Evolutionary conservation across 2,888 invertebrate genomes (phyloP), one percentile per base, ranked within the genome.

Genomic region (Polyommatus icarus): DNA sequence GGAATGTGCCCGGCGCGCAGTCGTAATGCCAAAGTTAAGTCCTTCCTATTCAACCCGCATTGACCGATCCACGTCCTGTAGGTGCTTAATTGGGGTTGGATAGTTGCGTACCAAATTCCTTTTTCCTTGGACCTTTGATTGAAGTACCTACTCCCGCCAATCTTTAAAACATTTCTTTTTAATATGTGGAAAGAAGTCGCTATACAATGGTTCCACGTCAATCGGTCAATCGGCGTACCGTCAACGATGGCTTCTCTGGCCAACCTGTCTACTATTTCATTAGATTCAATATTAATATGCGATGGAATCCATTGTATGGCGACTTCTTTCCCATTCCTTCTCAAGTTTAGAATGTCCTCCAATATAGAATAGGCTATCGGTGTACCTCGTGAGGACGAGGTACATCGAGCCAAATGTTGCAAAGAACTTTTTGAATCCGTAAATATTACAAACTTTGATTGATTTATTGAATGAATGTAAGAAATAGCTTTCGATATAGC

Each of bases 281-380:
- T 54, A 54, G 54, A 18, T 5, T 54, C 54, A 4, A 75, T 75
- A 50, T 75, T 75, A 15, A 75, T 50, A 12, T 75, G 75, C 50
- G 54, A 75, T 54, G 75, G 75, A 54, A 75, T 75, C 75, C 75
- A 75, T 29, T 75, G 75, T 7, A 75, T 8, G n/a, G 54, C 24
- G n/a, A 75, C 18, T 40, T 75, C 75, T 75, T 32, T 71, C 29
- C 24, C 24, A 29, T 75, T 54, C 3, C 29, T 50, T 24, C 46
- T 75, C 18, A 75, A 50, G 29, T 75, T 75, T 54, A 75, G 50
- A 54, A 75, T 75, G 12, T 50, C 46, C 6, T 75, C 54, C 75
- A 75, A 50, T 75, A 75, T 75, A 50, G 54, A 50, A 54, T 75
- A 75, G 75, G 75, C 75, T 75, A 75, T 75, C 75, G 75, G 75